A percentile compares a stretch with the other conserved stretches of the same genome.
Evolutionary conservation across 2,888 invertebrate genomes (phyloP).

Genomic region (Aricia artaxerxes): DNA sequence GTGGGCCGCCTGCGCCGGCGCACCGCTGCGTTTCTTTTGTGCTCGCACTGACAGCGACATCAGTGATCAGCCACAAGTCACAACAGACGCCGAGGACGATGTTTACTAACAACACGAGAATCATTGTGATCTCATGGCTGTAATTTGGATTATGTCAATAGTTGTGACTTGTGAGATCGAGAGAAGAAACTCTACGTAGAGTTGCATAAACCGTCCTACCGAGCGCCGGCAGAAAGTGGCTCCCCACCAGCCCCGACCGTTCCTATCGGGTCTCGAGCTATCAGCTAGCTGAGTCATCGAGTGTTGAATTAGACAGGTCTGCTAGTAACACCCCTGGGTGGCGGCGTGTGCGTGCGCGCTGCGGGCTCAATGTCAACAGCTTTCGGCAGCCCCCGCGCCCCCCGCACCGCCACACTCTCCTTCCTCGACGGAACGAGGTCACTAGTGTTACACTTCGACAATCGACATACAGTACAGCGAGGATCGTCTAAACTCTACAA

Average conservation of each 20-base stretch:
- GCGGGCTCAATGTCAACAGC: neutral
- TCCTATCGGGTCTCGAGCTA: neutral
- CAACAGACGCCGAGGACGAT: neutral
- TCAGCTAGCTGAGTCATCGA: neutral
- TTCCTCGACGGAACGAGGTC: constrained; percentile 14
- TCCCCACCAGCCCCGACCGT: neutral
- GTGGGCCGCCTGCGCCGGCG: neutral
- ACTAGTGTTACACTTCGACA: neutral
- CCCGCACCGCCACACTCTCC: neutral
- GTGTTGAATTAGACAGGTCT: neutral
- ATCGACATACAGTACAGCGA: neutral
- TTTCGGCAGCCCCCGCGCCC: neutral
- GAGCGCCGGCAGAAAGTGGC: neutral
- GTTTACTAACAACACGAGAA: neutral
- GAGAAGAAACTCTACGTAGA: neutral
- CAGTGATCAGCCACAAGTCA: neutral
- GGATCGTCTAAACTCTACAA: neutral
- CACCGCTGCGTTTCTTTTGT: neutral
- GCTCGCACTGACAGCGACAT: neutral
- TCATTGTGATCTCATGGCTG: neutral
- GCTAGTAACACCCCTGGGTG: neutral
- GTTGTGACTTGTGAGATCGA: neutral
- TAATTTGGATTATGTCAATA: neutral
- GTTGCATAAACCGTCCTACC: neutral
- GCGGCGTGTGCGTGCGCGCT: neutral